These are phyloP conservation scores for Strigops habroptila DNA, from an alignment of 2,113 vertebrate species.

Conservation along the genomic window DNA sequence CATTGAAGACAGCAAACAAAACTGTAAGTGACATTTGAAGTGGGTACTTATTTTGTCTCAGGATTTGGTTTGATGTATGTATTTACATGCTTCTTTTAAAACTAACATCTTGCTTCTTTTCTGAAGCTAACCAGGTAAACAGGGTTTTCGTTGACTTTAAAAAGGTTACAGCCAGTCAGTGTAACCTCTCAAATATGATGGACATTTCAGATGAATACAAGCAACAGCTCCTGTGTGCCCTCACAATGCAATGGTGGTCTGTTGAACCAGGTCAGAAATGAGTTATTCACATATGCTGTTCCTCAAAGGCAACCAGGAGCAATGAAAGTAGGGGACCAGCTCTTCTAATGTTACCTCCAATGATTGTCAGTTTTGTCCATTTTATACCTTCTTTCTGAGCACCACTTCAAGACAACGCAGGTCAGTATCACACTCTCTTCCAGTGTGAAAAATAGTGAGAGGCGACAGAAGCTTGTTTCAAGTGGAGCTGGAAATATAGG, in stretches of 20 bases:
- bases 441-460: neutral
- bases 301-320: neutral
- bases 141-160: neutral
- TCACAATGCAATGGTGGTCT: neutral
- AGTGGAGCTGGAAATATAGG: neutral
- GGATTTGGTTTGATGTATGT: neutral
- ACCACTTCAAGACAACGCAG: neutral
- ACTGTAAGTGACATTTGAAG: neutral
- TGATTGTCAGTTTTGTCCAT: neutral
- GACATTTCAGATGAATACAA: neutral
- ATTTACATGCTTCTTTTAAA: neutral
- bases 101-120: neutral
- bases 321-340: neutral
- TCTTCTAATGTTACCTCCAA: neutral
- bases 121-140: neutral
- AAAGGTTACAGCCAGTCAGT: neutral
- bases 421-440: neutral
- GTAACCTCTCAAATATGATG: neutral
- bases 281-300: neutral
- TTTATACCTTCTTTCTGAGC: neutral
- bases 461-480: neutral
- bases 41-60: neutral
- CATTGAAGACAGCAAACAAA: neutral
- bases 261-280: neutral
- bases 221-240: neutral